A percentile compares a stretch with the other conserved stretches of the same genome.
Evolutionary conservation across 1,140 invertebrate genomes (phyloP).

Genomic region (Solenopsis fugax): DNA sequence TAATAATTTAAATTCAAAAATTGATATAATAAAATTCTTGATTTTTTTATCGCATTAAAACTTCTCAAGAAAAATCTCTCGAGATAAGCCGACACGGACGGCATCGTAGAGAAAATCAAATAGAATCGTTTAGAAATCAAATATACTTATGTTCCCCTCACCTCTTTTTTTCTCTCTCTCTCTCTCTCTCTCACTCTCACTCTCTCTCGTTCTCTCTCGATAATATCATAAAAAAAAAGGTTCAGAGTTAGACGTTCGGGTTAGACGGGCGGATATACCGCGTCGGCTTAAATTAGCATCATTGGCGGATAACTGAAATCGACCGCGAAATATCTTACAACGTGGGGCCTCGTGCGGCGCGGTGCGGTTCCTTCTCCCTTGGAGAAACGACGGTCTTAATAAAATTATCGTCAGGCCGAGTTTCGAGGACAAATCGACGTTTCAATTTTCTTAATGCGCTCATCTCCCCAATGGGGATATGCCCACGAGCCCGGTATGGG

Average conservation of each 20-base stretch:
- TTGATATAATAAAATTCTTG: constrained; percentile 20
- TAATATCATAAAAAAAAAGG: constrained; percentile 54
- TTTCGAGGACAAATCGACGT: constrained; percentile 86
- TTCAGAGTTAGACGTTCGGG: not conserved
- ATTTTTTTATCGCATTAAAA: not conserved
- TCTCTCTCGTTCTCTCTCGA: not conserved
- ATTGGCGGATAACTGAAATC: constrained; percentile 72
- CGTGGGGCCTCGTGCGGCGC: constrained; percentile 38
- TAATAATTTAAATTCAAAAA: not conserved
- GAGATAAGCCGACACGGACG: not conserved
- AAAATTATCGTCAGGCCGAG: constrained; percentile 83
- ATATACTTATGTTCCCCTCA: constrained; percentile 22
- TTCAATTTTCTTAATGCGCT: constrained; percentile 87
- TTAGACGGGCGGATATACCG: constrained; percentile 49
- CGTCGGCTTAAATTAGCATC: constrained; percentile 75
- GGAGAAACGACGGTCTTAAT: constrained; percentile 78
- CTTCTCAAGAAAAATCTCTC: not conserved
- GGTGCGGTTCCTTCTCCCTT: constrained; percentile 59
- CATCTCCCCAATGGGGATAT: constrained; percentile 75
- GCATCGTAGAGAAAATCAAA: not conserved
- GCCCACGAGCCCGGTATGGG: constrained; percentile 55
- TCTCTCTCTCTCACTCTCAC: too few species aligned
- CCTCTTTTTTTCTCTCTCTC: not conserved
- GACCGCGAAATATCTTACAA: constrained; percentile 68
- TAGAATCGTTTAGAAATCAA: constrained; percentile 32